Evolutionary conservation across 2,113 vertebrate genomes (phyloP).

Genomic region (Cynopterus brachyotis): DNA sequence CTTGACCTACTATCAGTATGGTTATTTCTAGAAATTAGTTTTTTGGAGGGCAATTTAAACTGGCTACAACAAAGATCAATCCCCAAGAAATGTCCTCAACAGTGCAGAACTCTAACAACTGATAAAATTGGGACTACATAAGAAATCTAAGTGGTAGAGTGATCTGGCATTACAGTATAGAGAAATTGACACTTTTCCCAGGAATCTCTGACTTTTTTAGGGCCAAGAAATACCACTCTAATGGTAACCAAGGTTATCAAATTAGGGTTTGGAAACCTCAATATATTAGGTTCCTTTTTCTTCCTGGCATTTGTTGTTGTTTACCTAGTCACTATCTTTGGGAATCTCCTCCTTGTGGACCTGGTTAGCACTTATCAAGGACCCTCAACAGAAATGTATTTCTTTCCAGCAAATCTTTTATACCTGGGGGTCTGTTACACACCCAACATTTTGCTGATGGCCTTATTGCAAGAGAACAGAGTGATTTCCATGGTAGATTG

Average conservation of each 20-base stretch:
- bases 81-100: not conserved
- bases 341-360: slow-evolving; percentile 13
- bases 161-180: not conserved
- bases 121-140: not conserved
- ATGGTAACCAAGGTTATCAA: slow-evolving; percentile 38
- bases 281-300: slow-evolving; percentile 12
- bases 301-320: slow-evolving; percentile 35
- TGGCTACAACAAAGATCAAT: not conserved
- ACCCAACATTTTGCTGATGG: not conserved
- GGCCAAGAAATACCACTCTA: slow-evolving; percentile 32
- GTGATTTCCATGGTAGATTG: slow-evolving; percentile 16
- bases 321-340: slow-evolving; percentile 20
- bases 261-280: slow-evolving; percentile 42
- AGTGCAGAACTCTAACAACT: not conserved
- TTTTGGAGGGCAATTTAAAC: not conserved
- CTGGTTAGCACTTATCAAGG: not conserved
- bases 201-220: not conserved
- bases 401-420: slow-evolving; percentile 34
- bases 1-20: not conserved
- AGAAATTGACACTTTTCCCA: not conserved
- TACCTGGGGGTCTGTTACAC: slow-evolving; percentile 30
- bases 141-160: not conserved
- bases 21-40: slow-evolving; percentile 10
- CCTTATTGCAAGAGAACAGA: slow-evolving; percentile 26
- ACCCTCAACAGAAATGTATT: slow-evolving; percentile 41